phyloP scores from a whole-genome alignment of 2,797 vertebrate species.

The Chelmon rostratus region DNA sequence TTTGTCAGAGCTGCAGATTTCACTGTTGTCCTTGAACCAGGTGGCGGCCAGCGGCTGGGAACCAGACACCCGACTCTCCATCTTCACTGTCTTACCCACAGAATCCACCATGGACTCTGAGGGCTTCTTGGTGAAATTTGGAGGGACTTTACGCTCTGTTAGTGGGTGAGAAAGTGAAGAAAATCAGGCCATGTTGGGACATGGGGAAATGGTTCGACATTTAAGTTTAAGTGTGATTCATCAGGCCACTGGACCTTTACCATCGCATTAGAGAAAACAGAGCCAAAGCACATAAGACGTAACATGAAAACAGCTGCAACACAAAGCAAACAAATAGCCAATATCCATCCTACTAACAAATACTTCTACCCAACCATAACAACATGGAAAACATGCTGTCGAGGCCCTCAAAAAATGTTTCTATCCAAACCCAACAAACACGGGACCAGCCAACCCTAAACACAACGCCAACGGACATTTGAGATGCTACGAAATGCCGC shows the following conservation, averaged over 20 bases:
- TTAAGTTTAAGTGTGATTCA: not conserved
- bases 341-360: not conserved
- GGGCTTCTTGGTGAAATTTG: slow-evolving; percentile 93
- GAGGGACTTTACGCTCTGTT: slow-evolving; percentile 92
- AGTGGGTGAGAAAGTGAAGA: slow-evolving; percentile 58
- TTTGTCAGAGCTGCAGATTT: slow-evolving; percentile 86
- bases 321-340: slow-evolving; percentile 23
- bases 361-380: not conserved
- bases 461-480: not conserved
- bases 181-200: slow-evolving; percentile 37
- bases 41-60: slow-evolving; percentile 91
- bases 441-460: slow-evolving; percentile 17
- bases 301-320: slow-evolving; percentile 18
- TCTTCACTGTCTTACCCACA: slow-evolving; percentile 90
- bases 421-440: slow-evolving; percentile 9
- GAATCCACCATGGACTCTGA: slow-evolving; percentile 91
- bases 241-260: slow-evolving; percentile 46
- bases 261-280: not conserved
- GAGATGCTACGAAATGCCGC: not conserved
- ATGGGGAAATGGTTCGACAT: not conserved
- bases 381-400: not conserved
- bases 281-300: not conserved
- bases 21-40: slow-evolving; percentile 92
- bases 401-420: not conserved
- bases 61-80: slow-evolving; percentile 92